A percentile compares a stretch with the other conserved stretches of the same genome.
These are phyloP conservation scores for Epinephelus lanceolatus DNA, from an alignment of 2,113 vertebrate genomes.

Conservation along the genomic window DNA sequence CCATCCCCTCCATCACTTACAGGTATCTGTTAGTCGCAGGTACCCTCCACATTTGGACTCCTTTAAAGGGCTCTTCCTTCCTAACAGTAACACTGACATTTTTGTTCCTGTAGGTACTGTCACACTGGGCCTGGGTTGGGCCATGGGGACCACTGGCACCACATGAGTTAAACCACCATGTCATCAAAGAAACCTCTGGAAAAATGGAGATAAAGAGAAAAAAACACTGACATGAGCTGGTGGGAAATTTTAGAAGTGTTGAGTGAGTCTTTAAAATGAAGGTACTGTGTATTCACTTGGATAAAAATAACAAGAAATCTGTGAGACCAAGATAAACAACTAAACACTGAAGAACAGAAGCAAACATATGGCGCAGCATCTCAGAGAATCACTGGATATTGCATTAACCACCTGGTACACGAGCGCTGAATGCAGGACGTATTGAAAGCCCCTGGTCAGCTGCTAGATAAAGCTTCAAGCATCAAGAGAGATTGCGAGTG, in stretches of 20 bases:
- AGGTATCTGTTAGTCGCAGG: slow-evolving; percentile 88
- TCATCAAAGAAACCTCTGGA: slow-evolving; percentile 81
- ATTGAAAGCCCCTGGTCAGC: slow-evolving; percentile 36
- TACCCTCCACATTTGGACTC: slow-evolving; percentile 90
- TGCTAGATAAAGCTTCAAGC: not conserved
- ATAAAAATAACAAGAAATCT: not conserved
- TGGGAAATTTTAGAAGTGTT: not conserved
- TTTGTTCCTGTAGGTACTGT: slow-evolving; percentile 87
- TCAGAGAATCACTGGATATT: slow-evolving; percentile 5
- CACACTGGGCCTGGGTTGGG: slow-evolving; percentile 92
- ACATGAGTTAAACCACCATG: slow-evolving; percentile 90
- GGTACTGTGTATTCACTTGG: not conserved
- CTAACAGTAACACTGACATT: slow-evolving; percentile 87
- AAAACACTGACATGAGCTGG: not conserved
- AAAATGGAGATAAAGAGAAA: not conserved
- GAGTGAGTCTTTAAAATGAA: not conserved
- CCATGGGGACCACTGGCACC: slow-evolving; percentile 88
- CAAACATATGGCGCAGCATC: not conserved
- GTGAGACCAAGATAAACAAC: not conserved
- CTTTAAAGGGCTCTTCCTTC: slow-evolving; percentile 84
- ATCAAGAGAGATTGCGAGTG: not conserved
- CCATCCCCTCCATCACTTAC: slow-evolving; percentile 72
- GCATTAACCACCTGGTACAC: not conserved
- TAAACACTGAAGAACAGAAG: not conserved
- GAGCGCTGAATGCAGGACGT: not conserved